Conservation (phyloP, 2,888 invertebrate species). For the Tanypteryx hageni region DNA sequence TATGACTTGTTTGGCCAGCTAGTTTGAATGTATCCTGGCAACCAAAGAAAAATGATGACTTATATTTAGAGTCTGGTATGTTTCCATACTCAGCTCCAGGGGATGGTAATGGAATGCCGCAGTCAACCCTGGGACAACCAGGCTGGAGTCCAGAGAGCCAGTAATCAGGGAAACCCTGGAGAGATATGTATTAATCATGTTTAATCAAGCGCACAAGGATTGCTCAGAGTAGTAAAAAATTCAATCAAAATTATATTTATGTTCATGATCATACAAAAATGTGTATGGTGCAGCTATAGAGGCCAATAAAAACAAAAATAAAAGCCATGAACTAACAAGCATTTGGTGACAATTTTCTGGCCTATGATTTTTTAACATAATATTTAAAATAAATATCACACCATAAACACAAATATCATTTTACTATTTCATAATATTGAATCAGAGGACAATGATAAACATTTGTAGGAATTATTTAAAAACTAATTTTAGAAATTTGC, state of each 20-base stretch:
- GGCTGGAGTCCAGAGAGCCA: constrained; percentile 93
- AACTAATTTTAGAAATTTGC: background rate
- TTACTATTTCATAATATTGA: background rate
- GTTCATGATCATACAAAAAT: background rate
- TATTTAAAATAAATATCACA: no score
- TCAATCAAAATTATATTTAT: background rate
- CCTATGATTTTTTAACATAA: no score
- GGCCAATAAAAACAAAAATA: background rate
- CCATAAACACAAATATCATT: no score
- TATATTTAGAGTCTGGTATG: constrained; percentile 91
- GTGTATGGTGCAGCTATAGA: background rate
- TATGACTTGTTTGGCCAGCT: constrained; percentile 93
- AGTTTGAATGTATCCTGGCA: constrained; percentile 97
- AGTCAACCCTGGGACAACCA: constrained; percentile 92
- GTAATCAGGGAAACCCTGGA: constrained; percentile 89
- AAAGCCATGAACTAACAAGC: no score
- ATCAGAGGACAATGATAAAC: background rate
- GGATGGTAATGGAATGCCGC: constrained; percentile 93
- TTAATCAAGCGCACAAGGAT: no score
- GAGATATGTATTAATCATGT: no score
- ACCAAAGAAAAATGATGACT: constrained; percentile 96
- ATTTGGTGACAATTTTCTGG: no score
- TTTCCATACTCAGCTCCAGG: constrained; percentile 96
- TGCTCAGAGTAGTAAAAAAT: no score
- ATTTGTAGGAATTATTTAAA: no score